Evolutionary conservation across 2,797 vertebrate species (phyloP).

Genomic region (Cyclura pinguis): DNA sequence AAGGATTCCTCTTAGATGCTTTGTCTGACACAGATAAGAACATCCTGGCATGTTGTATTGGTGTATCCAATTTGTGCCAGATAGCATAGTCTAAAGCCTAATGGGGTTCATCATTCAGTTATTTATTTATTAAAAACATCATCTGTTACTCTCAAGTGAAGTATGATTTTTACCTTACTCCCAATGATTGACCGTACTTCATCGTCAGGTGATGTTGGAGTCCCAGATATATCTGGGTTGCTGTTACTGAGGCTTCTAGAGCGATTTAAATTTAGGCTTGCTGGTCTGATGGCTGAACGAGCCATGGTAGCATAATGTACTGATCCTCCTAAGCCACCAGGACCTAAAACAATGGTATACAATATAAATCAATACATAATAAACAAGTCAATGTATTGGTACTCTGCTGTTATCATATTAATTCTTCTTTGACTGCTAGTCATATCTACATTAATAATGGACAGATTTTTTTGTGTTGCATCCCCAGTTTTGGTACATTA

Average conservation of each 20-base stretch:
- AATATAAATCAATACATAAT: not conserved
- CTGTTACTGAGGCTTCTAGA: conserved; percentile 99
- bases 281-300: conserved; percentile 92
- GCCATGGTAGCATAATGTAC: conserved; percentile 99
- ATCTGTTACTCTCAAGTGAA: not conserved
- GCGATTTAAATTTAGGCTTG: conserved; percentile 96
- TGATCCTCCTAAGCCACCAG: conserved; percentile 92
- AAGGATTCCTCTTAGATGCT: not conserved
- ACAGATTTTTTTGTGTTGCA: not conserved
- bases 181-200: conserved; percentile 97
- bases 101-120: not conserved
- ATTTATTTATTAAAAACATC: not conserved
- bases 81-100: not conserved
- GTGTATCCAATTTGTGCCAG: not conserved
- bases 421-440: not conserved
- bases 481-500: not conserved
- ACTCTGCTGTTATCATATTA: not conserved
- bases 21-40: not conserved
- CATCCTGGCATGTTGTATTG: too few species aligned
- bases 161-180: conserved; percentile 87
- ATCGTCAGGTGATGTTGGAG: conserved; percentile 95
- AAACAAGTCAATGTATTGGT: not conserved
- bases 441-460: not conserved
- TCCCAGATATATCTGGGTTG: conserved; percentile 97
- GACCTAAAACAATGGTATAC: conserved; percentile 72